phyloP scores from a whole-genome alignment of 2,113 vertebrate species.

The Osmerus eperlanus region DNA sequence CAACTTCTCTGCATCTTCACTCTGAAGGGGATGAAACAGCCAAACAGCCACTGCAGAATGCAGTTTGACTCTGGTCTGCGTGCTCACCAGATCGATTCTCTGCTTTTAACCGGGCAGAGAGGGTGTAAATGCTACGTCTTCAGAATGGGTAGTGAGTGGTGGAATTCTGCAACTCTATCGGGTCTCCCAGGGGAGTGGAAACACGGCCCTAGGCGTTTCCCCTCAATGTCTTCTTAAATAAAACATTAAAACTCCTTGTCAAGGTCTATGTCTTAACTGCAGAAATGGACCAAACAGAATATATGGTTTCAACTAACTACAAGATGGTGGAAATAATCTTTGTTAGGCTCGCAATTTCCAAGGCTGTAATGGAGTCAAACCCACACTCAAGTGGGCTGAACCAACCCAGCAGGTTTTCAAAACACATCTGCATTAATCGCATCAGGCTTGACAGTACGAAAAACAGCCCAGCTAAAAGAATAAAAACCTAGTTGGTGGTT shows the following conservation, averaged over 20 bases:
- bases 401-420: constrained; percentile 9
- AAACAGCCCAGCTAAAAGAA: not conserved
- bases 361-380: constrained; percentile 3
- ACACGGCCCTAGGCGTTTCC: constrained; percentile 24
- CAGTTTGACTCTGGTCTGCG: constrained; percentile 43
- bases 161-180: constrained; percentile 38
- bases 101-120: too few species aligned
- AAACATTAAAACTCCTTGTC: constrained; percentile 40
- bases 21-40: constrained; percentile 51
- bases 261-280: constrained; percentile 32
- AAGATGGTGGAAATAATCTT: constrained; percentile 25
- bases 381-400: constrained; percentile 6
- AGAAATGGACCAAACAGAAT: constrained; percentile 27
- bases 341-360: not conserved
- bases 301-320: constrained; percentile 20
- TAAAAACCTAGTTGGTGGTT: constrained; percentile 31
- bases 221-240: constrained; percentile 44
- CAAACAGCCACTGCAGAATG: constrained; percentile 58
- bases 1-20: constrained; percentile 49
- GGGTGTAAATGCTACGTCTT: constrained; percentile 21
- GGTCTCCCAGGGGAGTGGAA: constrained; percentile 44
- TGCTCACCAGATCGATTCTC: too few species aligned
- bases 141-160: constrained; percentile 22
- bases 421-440: constrained; percentile 23
- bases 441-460: constrained; percentile 8